Evolutionary conservation across 2,888 invertebrate genomes (phyloP).

Genomic region (Stictocephala bisonia): DNA sequence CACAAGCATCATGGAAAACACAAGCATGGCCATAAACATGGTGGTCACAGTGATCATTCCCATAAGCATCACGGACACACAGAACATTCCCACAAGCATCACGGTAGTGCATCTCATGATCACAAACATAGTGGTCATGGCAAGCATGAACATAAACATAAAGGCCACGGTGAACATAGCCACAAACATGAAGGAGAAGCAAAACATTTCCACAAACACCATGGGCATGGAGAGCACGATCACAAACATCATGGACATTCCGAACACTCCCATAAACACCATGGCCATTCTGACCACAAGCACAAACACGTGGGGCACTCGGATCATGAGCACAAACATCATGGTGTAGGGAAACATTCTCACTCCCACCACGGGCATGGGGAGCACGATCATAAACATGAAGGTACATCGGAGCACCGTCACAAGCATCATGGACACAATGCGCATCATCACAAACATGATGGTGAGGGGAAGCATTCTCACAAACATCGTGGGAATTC

Average conservation of each 20-base stretch:
- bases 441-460: conserved; percentile 46
- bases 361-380: conserved; percentile 52
- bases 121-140: conserved; percentile 47
- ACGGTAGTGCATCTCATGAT: conserved; percentile 46
- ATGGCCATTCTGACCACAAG: conserved; percentile 51
- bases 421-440: conserved; percentile 49
- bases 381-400: conserved; percentile 52
- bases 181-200: conserved; percentile 51
- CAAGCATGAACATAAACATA: conserved; percentile 52
- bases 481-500: conserved; percentile 55
- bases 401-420: conserved; percentile 53
- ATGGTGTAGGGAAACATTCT: conserved; percentile 50
- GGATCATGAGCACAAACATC: conserved; percentile 50
- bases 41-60: conserved; percentile 51
- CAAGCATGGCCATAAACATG: conserved; percentile 51
- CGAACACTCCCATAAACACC: conserved; percentile 39
- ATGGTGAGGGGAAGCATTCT: conserved; percentile 50
- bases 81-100: conserved; percentile 52
- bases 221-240: conserved; percentile 46
- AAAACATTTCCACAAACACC: conserved; percentile 52
- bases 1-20: conserved; percentile 54
- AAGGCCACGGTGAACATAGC: conserved; percentile 46
- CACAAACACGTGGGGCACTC: conserved; percentile 54
- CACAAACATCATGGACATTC: conserved; percentile 53
- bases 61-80: conserved; percentile 55